Evolutionary conservation across 2,113 vertebrate species (phyloP), one percentile per base, ranked within the genome.

Genomic region (Falcunculus frontatus): DNA sequence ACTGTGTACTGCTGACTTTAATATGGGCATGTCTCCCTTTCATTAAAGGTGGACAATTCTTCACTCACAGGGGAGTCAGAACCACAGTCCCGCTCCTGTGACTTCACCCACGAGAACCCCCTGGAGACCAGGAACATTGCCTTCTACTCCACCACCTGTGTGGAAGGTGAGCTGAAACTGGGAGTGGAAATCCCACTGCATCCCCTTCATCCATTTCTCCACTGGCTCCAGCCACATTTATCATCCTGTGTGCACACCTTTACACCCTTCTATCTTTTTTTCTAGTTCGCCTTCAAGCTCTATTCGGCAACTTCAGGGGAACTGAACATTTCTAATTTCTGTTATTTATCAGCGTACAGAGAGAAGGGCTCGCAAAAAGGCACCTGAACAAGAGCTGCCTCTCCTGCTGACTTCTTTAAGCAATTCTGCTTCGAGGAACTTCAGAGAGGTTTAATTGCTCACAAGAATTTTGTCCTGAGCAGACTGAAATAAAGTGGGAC

Each of bases 11-110:
- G 18, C 70, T 70, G 56, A 94, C 74, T 39, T 75, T 95, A 95
- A 95, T 1, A 22, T 16, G 42, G 35, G 22, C 21, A 17, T 73
- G 47, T 97, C 84, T 97, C 75, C 25, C 0, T 93, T 97, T 87
- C 81, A 75, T 93, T 76, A 69, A 95, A 98, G 98, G 98, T 98
- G 56, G 98, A 98, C 92, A 98, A 98, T 84, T 98, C 98, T 9
- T 98, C 98, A 67, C 97, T 98, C 64, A 98, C 98, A 12, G 98
- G 98, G 10, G 98, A 98, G 77, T 98, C 98, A 9, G 98, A 98
- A 42, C 97, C 98, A 39, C 98, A 98, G 79, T 30, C 97, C 60
- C 98, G 98, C n/a, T 98, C 97, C 60, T 95, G 85, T 63, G 98
- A 98, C 57, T 98, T 95, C 69, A 98, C 98, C 29, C 98, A 98